Percentiles rank a stretch among this genome's conserved stretches.
Conservation (phyloP, 2,113 vertebrate species). For the Axis porcinus region DNA sequence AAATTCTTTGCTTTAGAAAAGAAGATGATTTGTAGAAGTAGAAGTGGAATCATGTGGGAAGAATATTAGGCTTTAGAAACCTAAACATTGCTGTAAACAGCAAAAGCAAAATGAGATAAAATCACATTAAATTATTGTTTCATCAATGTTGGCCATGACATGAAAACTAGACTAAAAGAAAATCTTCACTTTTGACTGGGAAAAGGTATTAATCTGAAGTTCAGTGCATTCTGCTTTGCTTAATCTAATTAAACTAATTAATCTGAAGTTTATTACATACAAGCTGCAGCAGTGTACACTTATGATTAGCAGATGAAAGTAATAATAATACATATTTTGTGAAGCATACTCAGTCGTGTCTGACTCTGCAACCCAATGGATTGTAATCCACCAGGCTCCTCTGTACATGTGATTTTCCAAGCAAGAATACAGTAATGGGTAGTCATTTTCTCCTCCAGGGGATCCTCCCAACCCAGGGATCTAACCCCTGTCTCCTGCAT, state of each 20-base stretch:
- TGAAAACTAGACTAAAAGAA: neutral
- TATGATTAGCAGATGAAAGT: neutral
- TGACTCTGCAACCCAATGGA: neutral
- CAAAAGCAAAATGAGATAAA: neutral
- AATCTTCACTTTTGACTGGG: neutral
- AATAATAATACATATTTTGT: neutral
- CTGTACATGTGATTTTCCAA: neutral
- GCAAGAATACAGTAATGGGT: neutral
- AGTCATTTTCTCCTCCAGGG: neutral
- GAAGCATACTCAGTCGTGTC: neutral
- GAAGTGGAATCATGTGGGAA: neutral
- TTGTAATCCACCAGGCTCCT: neutral
- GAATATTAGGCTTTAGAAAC: neutral
- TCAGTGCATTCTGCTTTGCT: neutral
- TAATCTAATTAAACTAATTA: neutral
- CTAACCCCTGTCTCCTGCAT: neutral
- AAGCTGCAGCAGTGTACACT: neutral
- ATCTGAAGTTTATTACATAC: neutral
- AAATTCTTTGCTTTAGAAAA: slow-evolving; percentile 69
- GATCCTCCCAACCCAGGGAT: neutral
- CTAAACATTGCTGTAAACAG: neutral
- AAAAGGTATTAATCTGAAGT: neutral
- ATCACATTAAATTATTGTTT: neutral
- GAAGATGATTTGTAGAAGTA: slow-evolving; percentile 63
- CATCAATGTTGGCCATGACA: neutral